These are phyloP conservation scores for Stenichneumon culpator DNA, from an alignment of 2,888 invertebrate species.

Conservation along the genomic window DNA sequence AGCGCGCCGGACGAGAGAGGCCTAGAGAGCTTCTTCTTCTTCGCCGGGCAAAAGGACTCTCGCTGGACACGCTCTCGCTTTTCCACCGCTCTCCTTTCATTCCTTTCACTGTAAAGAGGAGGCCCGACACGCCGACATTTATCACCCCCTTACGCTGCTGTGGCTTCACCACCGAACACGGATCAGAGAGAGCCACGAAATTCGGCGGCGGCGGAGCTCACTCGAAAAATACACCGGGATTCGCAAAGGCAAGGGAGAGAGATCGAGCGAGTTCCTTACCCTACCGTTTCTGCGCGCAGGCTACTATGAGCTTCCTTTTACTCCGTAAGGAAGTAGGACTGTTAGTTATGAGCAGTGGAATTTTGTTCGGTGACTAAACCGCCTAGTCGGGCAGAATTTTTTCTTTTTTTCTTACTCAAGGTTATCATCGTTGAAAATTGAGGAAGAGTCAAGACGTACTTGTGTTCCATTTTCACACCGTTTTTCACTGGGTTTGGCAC, in stretches of 20 bases:
- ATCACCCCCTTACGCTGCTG: slow-evolving; percentile 78
- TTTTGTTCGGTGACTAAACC: too few relatives aligned
- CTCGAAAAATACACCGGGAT: slow-evolving; percentile 2
- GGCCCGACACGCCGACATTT: slow-evolving; percentile 80
- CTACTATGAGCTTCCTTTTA: background rate
- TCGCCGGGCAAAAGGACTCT: slow-evolving; percentile 42
- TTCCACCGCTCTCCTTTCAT: slow-evolving; percentile 48
- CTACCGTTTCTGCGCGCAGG: too few relatives aligned
- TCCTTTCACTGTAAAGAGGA: slow-evolving; percentile 65
- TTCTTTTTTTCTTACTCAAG: too few relatives aligned
- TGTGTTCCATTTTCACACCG: too few relatives aligned
- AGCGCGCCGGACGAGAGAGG: slow-evolving; percentile 71
- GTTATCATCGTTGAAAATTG: too few relatives aligned
- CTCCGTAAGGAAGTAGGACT: background rate
- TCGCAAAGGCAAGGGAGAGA: background rate
- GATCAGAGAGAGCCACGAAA: slow-evolving; percentile 74
- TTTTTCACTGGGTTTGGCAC: slow-evolving; percentile 71
- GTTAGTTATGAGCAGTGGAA: too few relatives aligned
- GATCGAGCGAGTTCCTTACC: background rate
- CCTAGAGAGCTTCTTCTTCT: slow-evolving; percentile 55
- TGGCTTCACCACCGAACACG: slow-evolving; percentile 80
- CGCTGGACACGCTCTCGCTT: slow-evolving; percentile 24
- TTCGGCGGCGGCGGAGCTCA: slow-evolving; percentile 6
- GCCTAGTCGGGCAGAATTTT: too few relatives aligned
- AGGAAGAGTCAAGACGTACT: too few relatives aligned